Base-by-base conservation (phyloP, 1,140 invertebrate species). In the Limonius californicus region DNA sequence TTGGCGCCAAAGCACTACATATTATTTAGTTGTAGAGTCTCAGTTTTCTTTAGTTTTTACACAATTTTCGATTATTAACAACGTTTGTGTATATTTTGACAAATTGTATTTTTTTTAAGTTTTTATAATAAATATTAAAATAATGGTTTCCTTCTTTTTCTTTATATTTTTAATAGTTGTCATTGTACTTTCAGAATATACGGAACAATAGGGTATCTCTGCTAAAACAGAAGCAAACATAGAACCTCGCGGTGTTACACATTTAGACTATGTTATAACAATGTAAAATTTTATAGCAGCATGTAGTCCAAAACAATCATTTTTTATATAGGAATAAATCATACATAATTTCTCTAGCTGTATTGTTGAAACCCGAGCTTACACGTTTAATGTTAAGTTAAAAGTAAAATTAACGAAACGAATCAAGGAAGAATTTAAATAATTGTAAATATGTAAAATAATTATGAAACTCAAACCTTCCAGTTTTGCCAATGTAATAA, bases 391-490 rank as follows among this genome's bases (percentile, higher is more conserved):
- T 53, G 57, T 57, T 63, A 43, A 59, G 35, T 50, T 50, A 4
- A 50, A 50, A 19, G 42, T 6, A 19, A 18, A 19, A 11, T 65
- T 65, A 45, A 57, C 20, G 16, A 55, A 35, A 50, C 23, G 54
- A 19, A 60, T 20, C 47, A 45, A 54, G 54, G 47, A 19, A 43
- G 54, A 30, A 59, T 63, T 63, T 57, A 39, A 53, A 65, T 45
- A 53, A 54, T 59, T 69, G 64, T 68, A 66, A 66, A 68, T 67
- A 68, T 62, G 54, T 68, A 42, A 42, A 55, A 32, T 21, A 45
- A 65, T 55, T 62, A 63, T 68, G 71, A 73, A 76, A 74, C 70
- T 70, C 62, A 71, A 68, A 76, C 74, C 74, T 76, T 76, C 74
- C 74, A 76, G 68, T 70, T 71, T 73, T 76, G 69, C 70, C 71